Evolutionary conservation across 2,888 invertebrate genomes (phyloP).

Genomic region (Cybosia mesomella): DNA sequence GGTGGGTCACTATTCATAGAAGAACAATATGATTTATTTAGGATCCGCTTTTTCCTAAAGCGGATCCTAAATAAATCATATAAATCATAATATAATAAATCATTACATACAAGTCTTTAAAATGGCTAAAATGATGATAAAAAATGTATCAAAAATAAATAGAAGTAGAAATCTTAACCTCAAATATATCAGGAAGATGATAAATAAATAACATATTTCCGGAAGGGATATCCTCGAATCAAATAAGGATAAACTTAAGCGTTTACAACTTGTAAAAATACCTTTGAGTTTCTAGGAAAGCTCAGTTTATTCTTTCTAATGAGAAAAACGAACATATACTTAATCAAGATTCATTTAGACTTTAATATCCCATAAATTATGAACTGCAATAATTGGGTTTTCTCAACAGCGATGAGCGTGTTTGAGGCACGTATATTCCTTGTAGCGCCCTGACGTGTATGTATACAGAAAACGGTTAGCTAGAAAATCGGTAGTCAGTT

Average conservation of each 20-base stretch:
- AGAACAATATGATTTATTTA: neutral
- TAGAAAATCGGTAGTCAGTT: constrained; percentile 64
- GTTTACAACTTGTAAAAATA: neutral
- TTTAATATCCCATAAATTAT: neutral
- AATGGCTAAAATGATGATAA: neutral
- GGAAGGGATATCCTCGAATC: neutral
- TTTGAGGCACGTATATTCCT: constrained; percentile 38
- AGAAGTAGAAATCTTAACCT: neutral
- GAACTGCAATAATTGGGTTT: neutral
- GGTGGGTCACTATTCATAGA: neutral
- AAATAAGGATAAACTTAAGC: neutral
- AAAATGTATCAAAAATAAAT: neutral
- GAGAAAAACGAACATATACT: neutral
- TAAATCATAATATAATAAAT: no score
- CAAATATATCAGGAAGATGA: neutral
- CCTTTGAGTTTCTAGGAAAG: neutral
- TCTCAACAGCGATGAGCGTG: constrained; percentile 26
- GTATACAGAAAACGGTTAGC: constrained; percentile 58
- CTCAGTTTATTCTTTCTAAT: neutral
- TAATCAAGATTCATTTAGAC: neutral
- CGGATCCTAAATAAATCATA: no score
- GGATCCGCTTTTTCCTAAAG: no score
- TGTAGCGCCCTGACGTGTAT: constrained; percentile 39
- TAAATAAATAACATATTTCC: neutral
- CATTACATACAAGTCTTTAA: no score